phyloP scores from a whole-genome alignment of 1,140 invertebrate species.

The Ceratitis capitata region DNA sequence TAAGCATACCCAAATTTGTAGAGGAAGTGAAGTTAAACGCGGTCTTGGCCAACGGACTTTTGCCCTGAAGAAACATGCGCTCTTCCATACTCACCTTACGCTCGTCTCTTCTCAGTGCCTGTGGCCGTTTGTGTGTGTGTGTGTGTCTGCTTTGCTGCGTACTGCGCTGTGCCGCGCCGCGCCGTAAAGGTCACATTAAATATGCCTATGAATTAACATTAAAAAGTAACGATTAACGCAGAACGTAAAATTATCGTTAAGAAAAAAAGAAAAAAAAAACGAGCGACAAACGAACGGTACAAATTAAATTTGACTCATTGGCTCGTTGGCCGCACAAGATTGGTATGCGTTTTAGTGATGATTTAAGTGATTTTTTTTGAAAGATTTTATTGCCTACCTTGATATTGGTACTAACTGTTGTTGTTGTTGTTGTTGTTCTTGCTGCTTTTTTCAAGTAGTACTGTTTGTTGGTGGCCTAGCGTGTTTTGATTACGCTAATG shows the following conservation, averaged over 20 bases:
- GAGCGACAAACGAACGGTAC: not conserved
- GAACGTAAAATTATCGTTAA: conserved; percentile 19
- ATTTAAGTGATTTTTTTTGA: not conserved
- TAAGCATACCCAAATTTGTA: not conserved
- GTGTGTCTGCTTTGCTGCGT: no score
- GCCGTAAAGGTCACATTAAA: not conserved
- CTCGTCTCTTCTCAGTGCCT: no score
- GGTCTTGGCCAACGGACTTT: conserved; percentile 31
- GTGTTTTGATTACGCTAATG: conserved; percentile 27
- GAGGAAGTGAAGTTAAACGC: conserved; percentile 23
- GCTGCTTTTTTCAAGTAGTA: no score
- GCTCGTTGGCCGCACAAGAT: not conserved
- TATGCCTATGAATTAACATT: not conserved
- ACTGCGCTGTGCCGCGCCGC: no score
- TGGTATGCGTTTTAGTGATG: not conserved
- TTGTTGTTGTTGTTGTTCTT: not conserved
- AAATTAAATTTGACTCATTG: conserved; percentile 16
- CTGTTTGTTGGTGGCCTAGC: conserved; percentile 11
- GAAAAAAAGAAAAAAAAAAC: no score
- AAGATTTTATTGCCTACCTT: conserved; percentile 21
- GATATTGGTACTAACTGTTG: not conserved
- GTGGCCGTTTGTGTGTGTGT: not conserved
- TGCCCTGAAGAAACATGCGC: not conserved
- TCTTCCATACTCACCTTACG: no score
- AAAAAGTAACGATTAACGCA: not conserved